phyloP scores from a whole-genome alignment of 2,113 vertebrate species.

The Ia io region DNA sequence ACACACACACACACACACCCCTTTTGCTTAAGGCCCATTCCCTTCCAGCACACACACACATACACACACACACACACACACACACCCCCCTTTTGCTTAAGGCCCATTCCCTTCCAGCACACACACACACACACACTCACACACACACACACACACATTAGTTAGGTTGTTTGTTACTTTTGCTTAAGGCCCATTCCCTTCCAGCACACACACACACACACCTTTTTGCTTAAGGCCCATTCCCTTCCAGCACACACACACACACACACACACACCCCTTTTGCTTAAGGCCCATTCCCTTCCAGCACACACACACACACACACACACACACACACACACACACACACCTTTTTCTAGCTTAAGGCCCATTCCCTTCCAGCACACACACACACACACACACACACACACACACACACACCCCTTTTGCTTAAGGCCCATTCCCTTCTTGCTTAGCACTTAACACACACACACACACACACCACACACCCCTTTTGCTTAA shows the following conservation, averaged over 20 bases:
- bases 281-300: background rate
- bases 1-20: background rate
- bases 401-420: no score
- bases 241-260: background rate
- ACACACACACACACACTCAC: background rate
- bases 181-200: background rate
- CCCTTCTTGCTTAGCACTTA: no score
- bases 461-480: background rate
- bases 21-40: background rate
- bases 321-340: no score
- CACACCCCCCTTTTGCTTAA: background rate
- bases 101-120: background rate
- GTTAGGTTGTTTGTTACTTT: no score
- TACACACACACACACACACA: no score
- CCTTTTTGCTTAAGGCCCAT: background rate
- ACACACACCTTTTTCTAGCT: background rate
- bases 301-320: background rate
- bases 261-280: no score
- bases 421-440: background rate
- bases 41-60: background rate
- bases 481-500: background rate
- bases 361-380: background rate
- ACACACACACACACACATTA: background rate
- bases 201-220: background rate
- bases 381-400: background rate